Evolutionary conservation across 2,113 vertebrate species (phyloP), one percentile per base, ranked within the genome.

Genomic region (Notarius lentiginosus): DNA sequence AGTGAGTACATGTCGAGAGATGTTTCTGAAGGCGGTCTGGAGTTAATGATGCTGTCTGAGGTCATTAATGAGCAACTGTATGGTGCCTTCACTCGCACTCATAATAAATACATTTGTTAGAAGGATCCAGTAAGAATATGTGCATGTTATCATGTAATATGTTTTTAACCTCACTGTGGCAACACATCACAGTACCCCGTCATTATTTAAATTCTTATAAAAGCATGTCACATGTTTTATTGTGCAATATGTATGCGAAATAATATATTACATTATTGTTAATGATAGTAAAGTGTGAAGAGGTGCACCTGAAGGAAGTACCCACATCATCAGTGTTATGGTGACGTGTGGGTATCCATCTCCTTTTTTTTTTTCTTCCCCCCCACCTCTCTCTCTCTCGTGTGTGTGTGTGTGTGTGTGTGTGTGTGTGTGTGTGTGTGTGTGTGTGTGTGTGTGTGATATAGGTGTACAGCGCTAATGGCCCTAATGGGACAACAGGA

Each of bases 391-490:
- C 34, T 34, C 34, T 34, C 34, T 34, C 34, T 41, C 34, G n/a
- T n/a, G n/a, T n/a, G n/a, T n/a, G n/a, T n/a, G n/a, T n/a, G n/a
- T n/a, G n/a, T n/a, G n/a, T n/a, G n/a, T n/a, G n/a, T n/a, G n/a
- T n/a, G n/a, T n/a, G n/a, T n/a, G n/a, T n/a, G n/a, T n/a, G n/a
- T n/a, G n/a, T n/a, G n/a, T n/a, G n/a, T n/a, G n/a, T n/a, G n/a
- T n/a, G n/a, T n/a, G n/a, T n/a, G n/a, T n/a, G n/a, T n/a, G n/a
- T 79, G 27, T 83, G n/a, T 91, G 2, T 90, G 41, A 56, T 77
- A 83, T 89, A 99, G 97, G 92, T 96, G 20, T 98, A 98, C 91
- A 97, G 94, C n/a, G 94, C 95, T 1, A 94, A 95, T 87, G 96
- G 96, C 85, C 88, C 96, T 7, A 97, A 97, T 93, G 97, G 95